Base-by-base conservation (phyloP, 1,140 invertebrate species). In the Drosophila biarmipes region DNA sequence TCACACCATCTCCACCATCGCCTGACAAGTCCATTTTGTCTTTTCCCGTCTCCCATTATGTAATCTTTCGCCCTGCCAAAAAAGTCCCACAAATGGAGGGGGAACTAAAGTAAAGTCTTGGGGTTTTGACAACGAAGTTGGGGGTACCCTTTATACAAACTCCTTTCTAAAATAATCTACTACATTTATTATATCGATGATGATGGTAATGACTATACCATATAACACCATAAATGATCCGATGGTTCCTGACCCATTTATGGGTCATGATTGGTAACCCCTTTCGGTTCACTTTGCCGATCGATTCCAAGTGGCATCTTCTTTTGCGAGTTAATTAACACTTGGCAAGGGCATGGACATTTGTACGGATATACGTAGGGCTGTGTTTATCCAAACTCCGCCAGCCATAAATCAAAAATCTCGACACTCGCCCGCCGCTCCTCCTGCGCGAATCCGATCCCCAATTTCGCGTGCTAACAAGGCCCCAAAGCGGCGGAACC, bases 391-490 rank as follows among this genome's bases (percentile, higher is more conserved):
- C 48, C 40, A 73, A 74, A 73, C 71, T 84, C 73, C 42, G 61
- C 29, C 40, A 17, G 51, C 71, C 75, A 89, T 89, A 82, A 87
- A 82, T 87, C 84, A 87, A 71, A 82, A 82, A 82, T 82, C 78
- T 78, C 74, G 58, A 69, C 77, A 66, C 73, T 64, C 55, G 49
- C 43, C 51, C 40, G 37, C 48, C n/a, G 45, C 45, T 15, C 59
- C 53, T 37, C 51, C 27, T 27, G 38, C 46, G 38, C 15, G 43
- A 57, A 49, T 40, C 42, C 46, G 34, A 62, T 62, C 52, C 56
- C 56, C 62, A 66, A 69, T 81, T 86, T 89, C 67, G 84, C 85
- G 84, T 89, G 85, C 79, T 89, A 84, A 84, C 79, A 80, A 84
- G 79, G 59, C 82, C 52, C 53, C 54, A 54, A 59, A 56, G 55